These are phyloP conservation scores for Helicorthomorpha holstii DNA, from an alignment of 1,140 invertebrate species.

Conservation along the genomic window DNA sequence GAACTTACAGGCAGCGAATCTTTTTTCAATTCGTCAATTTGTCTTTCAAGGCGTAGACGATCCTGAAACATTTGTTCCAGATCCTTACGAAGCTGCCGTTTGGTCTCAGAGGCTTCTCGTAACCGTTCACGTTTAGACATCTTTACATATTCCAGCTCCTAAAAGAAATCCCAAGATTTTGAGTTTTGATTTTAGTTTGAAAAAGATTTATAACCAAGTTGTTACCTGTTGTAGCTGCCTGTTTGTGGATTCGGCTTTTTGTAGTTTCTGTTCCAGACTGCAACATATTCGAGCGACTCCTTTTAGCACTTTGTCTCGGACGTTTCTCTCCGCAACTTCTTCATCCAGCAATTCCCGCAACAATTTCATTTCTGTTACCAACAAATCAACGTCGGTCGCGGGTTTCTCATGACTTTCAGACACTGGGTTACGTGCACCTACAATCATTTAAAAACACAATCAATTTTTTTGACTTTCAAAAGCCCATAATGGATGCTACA, in stretches of 20 bases:
- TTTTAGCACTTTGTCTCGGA: not conserved
- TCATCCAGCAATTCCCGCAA: not conserved
- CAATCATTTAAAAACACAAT: too few relatives aligned
- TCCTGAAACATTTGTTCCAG: conserved; percentile 1
- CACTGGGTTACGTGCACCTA: not conserved
- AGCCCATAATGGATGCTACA: too few relatives aligned
- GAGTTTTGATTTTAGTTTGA: not conserved
- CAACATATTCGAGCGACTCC: not conserved
- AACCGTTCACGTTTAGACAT: not conserved
- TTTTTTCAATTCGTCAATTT: not conserved
- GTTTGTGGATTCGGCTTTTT: not conserved
- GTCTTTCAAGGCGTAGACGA: not conserved
- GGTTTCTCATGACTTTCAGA: not conserved
- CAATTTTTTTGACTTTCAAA: too few relatives aligned
- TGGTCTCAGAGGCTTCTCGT: conserved; percentile 6
- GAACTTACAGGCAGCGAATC: too few relatives aligned
- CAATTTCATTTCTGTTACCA: not conserved
- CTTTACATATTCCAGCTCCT: conserved; percentile 3
- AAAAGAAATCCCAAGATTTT: not conserved
- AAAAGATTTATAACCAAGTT: not conserved
- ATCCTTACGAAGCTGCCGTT: conserved; percentile 4
- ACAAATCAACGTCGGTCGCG: not conserved
- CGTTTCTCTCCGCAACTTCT: not conserved
- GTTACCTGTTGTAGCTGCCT: not conserved
- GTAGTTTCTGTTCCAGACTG: not conserved